Evolutionary conservation across 2,888 invertebrate genomes (phyloP), one percentile per base, ranked within the genome.

Genomic region (Xylota sylvarum): DNA sequence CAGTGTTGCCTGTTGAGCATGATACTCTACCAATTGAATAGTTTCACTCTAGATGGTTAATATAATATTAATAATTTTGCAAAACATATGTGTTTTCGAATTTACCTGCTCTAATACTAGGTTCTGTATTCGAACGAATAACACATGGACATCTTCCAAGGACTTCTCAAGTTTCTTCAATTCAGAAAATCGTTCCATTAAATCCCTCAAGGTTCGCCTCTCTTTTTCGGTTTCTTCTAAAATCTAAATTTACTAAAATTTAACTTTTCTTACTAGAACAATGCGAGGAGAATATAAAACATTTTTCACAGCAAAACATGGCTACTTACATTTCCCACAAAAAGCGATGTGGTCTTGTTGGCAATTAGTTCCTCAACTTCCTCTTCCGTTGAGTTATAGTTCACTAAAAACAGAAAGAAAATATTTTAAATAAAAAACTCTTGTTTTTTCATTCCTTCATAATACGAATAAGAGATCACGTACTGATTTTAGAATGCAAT

Each of bases 201-300:
- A 89, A 88, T 92, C 92, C 35, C 92, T 89, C 37, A 93, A 79
- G 0, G 91, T 90, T 81, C 90, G 89, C 12, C 93, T 89, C 69
- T 92, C 92, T 80, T 91, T 91, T 87, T 93, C 92, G 4, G 92
- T 92, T 81, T 93, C 92, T 89, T 92, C 92, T 76, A 93, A 89
- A 85, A 92, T 92, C 93, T 93, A 87, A 76, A 83, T 73, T 23
- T 56, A 70, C 79, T 85, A 80, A 86, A 88, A 74, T 80, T 65
- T 83, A 78, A 88, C 74, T 40, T 69, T 79, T 76, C 76, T 74
- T 69, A 82, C 30, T 69, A 73, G 32, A 73, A 65, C 67, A 52
- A 69, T 43, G 60, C 46, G 43, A 14, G 35, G 10, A 48, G 12
- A 46, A 60, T 12, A 37, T 7, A 32, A 10, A 50, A 10, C n/a